Conservation (phyloP, 2,888 invertebrate species). For the Ochlodes sylvanus region DNA sequence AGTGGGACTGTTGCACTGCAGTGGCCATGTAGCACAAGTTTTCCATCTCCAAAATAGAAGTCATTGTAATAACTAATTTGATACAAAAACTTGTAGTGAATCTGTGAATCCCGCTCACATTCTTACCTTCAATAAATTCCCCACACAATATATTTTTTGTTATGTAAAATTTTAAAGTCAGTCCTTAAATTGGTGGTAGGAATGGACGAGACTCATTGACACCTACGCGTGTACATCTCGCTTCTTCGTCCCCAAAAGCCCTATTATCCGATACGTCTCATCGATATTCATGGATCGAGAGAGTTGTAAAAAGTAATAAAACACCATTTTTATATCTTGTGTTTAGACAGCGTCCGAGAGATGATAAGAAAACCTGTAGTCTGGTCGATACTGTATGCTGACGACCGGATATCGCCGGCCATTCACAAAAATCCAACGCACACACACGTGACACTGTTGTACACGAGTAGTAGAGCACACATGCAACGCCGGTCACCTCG, state of each 20-base stretch:
- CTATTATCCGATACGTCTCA: slow-evolving; percentile 72
- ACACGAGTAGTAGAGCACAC: slow-evolving; percentile 57
- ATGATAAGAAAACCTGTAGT: slow-evolving; percentile 82
- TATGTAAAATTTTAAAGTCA: slow-evolving; percentile 67
- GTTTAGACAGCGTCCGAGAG: slow-evolving; percentile 81
- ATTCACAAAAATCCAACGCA: slow-evolving; percentile 81
- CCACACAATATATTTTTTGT: slow-evolving; percentile 69
- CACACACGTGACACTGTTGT: slow-evolving; percentile 44
- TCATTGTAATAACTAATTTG: too few species aligned
- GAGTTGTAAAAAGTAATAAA: slow-evolving; percentile 81
- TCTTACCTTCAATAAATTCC: slow-evolving; percentile 64
- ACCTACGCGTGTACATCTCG: slow-evolving; percentile 69
- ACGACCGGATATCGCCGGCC: slow-evolving; percentile 82
- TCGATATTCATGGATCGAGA: slow-evolving; percentile 74
- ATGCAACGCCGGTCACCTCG: slow-evolving; percentile 61
- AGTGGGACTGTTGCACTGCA: neutral
- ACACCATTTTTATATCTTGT: slow-evolving; percentile 82
- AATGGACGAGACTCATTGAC: slow-evolving; percentile 68
- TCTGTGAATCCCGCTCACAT: neutral
- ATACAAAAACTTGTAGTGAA: neutral
- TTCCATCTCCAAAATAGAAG: neutral
- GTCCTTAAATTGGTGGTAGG: slow-evolving; percentile 68
- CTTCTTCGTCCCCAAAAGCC: slow-evolving; percentile 59
- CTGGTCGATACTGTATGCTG: slow-evolving; percentile 60
- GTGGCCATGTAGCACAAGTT: neutral